Evolutionary conservation across 2,797 vertebrate genomes (phyloP), one percentile per base, ranked within the genome.

Genomic region (Pogoniulus pusillus): DNA sequence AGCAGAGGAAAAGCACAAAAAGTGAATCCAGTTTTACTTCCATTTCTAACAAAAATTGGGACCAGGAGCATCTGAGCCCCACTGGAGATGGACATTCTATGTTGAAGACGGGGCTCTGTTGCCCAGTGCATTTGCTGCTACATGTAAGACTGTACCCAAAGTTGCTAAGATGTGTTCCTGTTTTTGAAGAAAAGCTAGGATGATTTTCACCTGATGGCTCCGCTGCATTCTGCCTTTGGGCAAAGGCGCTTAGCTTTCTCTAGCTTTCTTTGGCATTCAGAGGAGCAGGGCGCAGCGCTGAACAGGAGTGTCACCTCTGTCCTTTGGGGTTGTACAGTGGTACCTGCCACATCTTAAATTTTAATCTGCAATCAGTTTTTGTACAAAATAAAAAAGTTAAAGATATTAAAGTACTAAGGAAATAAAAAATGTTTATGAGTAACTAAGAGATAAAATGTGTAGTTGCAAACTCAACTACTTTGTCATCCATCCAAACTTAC

Each of bases 1-100:
- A 55, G 53, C 26, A 70, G 53, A 90, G 80, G 82, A 65, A 83
- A 94, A 91, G 86, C 79, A 91, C 65, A 93, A 74, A 76, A 94
- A 89, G 65, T 62, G 62, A 77, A 82, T 68, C 53, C 77, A 87
- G 71, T 82, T 96, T 94, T 93, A 84, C 91, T 94, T 96, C 87
- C 26, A 89, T 77, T 95, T 85, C 45, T 91, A 83, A 85, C 16
- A 74, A 75, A 84, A 77, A 86, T 85, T 62, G 96, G 97, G 97
- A 97, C 97, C 97, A 97, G 93, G 87, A 86, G 63, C 83, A 87
- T 53, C 86, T 95, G 80, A 75, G 81, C 96, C 97, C 71, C 62
- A 62, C 81, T 81, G 72, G 79, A 94, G 58, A 91, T 74, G 62
- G 49, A 71, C 85, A 63, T 89, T 94, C 82, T 88, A 76, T 18